Conservation (phyloP, 2,797 vertebrate species). For the Poecile montanus region DNA sequence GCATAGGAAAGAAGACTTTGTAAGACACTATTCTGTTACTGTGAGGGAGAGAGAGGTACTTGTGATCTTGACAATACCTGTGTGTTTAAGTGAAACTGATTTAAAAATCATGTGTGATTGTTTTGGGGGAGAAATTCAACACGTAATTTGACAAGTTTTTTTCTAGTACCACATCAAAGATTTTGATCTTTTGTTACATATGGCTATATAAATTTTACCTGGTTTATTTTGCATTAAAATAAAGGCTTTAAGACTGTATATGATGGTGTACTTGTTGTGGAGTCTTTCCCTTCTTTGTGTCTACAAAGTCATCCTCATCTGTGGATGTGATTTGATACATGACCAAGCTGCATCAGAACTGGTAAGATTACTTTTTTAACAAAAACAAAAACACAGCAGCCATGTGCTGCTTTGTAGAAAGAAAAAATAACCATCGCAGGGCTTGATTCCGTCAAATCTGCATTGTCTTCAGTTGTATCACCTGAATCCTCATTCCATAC, state of each 20-base stretch:
- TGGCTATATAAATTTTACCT: constrained; percentile 75
- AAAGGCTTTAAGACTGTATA: constrained; percentile 75
- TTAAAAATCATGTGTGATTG: constrained; percentile 49
- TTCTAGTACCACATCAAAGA: constrained; percentile 66
- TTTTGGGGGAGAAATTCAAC: constrained; percentile 54
- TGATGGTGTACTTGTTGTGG: background rate
- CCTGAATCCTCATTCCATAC: background rate
- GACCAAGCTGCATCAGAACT: background rate
- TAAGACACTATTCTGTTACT: constrained; percentile 43
- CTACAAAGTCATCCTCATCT: background rate
- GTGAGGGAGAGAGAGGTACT: constrained; percentile 45
- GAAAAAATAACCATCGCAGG: background rate
- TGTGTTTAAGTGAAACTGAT: constrained; percentile 66
- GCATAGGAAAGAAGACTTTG: constrained; percentile 52
- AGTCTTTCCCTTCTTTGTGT: background rate
- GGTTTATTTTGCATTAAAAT: constrained; percentile 82
- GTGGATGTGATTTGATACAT: background rate
- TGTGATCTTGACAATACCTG: constrained; percentile 61
- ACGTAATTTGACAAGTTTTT: constrained; percentile 59
- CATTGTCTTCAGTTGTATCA: background rate
- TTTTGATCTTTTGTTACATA: constrained; percentile 75
- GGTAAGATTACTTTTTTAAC: background rate
- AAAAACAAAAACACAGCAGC: background rate
- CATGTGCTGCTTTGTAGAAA: background rate
- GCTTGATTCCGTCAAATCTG: background rate